These are phyloP conservation scores for Danio kyathit DNA, from an alignment of 2,797 vertebrate genomes.

Conservation along the genomic window DNA sequence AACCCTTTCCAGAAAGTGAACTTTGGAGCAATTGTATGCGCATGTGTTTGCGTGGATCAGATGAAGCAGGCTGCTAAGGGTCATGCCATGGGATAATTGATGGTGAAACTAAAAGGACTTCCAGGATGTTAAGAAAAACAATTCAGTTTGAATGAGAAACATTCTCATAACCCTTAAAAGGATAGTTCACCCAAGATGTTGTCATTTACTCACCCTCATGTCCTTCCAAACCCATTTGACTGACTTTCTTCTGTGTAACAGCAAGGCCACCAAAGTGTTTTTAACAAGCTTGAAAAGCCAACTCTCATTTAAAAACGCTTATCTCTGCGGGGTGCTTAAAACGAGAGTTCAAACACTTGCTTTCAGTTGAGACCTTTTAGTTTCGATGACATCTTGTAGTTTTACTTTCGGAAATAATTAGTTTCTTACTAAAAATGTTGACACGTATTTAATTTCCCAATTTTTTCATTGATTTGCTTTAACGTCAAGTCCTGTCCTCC, in stretches of 20 bases:
- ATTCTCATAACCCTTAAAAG: slow-evolving; percentile 58
- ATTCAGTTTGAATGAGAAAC: slow-evolving; percentile 59
- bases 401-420: too few species aligned
- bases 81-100: slow-evolving; percentile 66
- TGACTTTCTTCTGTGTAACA: neutral
- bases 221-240: slow-evolving; percentile 5
- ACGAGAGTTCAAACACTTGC: too few species aligned
- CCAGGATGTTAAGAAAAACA: slow-evolving; percentile 69
- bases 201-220: slow-evolving; percentile 40
- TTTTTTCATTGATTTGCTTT: too few species aligned
- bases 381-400: too few species aligned
- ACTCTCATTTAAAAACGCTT: too few species aligned
- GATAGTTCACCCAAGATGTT: slow-evolving; percentile 42
- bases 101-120: slow-evolving; percentile 68
- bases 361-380: too few species aligned
- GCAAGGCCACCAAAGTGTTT: neutral
- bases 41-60: slow-evolving; percentile 62
- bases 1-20: slow-evolving; percentile 59
- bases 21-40: slow-evolving; percentile 62
- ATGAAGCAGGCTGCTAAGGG: slow-evolving; percentile 55
- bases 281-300: neutral
- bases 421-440: too few species aligned
- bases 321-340: too few species aligned
- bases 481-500: too few species aligned
- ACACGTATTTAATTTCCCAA: too few species aligned